Conservation (phyloP, 2,888 invertebrate genomes). For the Tipula lateralis region DNA sequence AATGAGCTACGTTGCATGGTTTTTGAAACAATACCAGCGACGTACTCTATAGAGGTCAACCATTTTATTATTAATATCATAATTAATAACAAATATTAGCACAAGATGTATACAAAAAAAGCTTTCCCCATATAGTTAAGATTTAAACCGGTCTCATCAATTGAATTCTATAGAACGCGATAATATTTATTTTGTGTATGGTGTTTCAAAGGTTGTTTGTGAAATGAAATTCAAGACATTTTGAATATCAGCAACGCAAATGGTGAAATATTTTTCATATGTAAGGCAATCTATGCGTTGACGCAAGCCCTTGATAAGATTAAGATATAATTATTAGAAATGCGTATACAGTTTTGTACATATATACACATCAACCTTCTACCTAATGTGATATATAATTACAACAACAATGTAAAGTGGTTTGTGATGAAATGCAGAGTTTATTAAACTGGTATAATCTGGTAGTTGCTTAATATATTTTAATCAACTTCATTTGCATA, state of each 20-base stretch:
- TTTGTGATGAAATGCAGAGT: not conserved
- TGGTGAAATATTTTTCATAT: too few species aligned
- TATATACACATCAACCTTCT: not conserved
- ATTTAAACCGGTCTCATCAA: not conserved
- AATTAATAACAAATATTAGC: too few species aligned
- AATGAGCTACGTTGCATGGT: too few species aligned
- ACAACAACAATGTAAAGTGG: too few species aligned
- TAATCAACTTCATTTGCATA: not conserved
- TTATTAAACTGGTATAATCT: not conserved
- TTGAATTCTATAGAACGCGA: not conserved
- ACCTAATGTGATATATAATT: not conserved
- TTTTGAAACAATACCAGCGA: too few species aligned
- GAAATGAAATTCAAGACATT: not conserved
- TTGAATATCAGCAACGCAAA: not conserved
- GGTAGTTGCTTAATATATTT: not conserved
- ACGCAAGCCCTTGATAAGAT: not conserved
- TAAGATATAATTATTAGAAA: not conserved
- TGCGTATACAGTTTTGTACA: not conserved
- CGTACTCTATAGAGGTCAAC: too few species aligned
- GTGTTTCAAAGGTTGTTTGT: not conserved
- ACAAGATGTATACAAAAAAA: too few species aligned
- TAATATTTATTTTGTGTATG: not conserved
- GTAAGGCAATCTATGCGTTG: not conserved
- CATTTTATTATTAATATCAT: too few species aligned
- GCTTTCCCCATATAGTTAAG: too few species aligned